phyloP scores from a whole-genome alignment of 1,140 invertebrate species.

The Polypedilum pembai region DNA sequence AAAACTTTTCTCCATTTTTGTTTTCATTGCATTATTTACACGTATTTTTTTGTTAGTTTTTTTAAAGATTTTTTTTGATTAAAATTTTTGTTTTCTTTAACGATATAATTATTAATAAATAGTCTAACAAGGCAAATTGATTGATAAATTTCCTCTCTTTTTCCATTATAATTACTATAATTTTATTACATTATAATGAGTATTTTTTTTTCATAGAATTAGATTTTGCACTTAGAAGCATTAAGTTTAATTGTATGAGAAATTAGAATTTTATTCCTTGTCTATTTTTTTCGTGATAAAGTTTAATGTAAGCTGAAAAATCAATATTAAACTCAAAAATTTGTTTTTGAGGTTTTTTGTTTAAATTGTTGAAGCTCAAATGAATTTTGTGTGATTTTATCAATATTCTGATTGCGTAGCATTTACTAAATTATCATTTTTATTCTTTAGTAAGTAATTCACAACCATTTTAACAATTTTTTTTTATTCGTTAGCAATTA shows the following conservation, averaged over 20 bases:
- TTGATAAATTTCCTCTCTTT: conserved; percentile 27
- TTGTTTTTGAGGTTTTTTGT: neutral
- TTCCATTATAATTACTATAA: neutral
- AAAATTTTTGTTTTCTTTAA: neutral
- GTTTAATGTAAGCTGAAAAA: neutral
- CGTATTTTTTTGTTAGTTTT: neutral
- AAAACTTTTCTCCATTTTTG: conserved; percentile 18
- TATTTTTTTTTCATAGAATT: neutral
- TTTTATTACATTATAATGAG: neutral
- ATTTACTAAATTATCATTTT: neutral
- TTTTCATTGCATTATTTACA: conserved; percentile 19
- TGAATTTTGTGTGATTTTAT: neutral
- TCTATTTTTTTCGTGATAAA: neutral
- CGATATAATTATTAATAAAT: conserved; percentile 10
- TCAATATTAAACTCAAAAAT: neutral
- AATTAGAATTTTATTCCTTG: neutral
- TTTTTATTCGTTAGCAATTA: neutral
- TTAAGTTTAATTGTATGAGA: neutral
- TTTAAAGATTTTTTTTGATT: neutral
- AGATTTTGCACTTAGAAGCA: conserved; percentile 10
- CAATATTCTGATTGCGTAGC: neutral
- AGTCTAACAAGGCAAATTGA: conserved; percentile 27
- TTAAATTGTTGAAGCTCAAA: neutral
- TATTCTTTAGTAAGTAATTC: neutral
- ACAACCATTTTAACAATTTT: conserved; percentile 19